Evolutionary conservation across 2,888 invertebrate species (phyloP), one percentile per base, ranked within the genome.

Genomic region (Sarcophaga carnaria): DNA sequence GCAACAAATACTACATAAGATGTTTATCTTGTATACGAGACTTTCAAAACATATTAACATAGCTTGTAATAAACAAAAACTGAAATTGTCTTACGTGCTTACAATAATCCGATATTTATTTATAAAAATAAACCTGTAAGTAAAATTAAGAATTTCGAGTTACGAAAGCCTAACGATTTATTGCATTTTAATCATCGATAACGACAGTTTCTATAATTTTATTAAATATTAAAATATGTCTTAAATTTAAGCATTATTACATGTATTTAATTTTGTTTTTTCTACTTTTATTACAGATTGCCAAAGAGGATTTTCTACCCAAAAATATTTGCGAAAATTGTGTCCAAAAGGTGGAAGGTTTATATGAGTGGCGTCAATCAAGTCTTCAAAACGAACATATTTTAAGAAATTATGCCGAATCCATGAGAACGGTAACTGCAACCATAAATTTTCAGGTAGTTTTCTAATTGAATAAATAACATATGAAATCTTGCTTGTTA

Each of bases 261-360:
- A 37, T 37, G 0, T 14, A 54, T 10, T 49, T 59, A 54, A 64
- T 69, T 25, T 54, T 76, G 14, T 75, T 49, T 74, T 27, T 14
- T 17, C 14, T 54, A 5, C 0, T 54, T 54, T 63, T 4, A 80
- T 91, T 91, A 4, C 94, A 96, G 96, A 95, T 96, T 92, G 95
- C 95, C 90, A 96, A 96, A 93, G 96, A 96, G 92, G 96, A 96
- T 93, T 95, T 95, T 90, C 93, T 96, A 89, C 96, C 96, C 78
- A 96, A 96, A 94, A 96, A 95, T 93, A 96, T 96, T 91, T 96
- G 96, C 92, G 96, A 96, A 93, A 94, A 95, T 78, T 96, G 96
- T 92, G 94, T 96, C 88, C 95, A 95, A 71, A 94, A 95, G 71
- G 93, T 96, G 90, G 96, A 96, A 86, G 95, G 96, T 93, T 94